Conservation (phyloP, 1,140 invertebrate species). For the Elymnias hypermnestra region DNA sequence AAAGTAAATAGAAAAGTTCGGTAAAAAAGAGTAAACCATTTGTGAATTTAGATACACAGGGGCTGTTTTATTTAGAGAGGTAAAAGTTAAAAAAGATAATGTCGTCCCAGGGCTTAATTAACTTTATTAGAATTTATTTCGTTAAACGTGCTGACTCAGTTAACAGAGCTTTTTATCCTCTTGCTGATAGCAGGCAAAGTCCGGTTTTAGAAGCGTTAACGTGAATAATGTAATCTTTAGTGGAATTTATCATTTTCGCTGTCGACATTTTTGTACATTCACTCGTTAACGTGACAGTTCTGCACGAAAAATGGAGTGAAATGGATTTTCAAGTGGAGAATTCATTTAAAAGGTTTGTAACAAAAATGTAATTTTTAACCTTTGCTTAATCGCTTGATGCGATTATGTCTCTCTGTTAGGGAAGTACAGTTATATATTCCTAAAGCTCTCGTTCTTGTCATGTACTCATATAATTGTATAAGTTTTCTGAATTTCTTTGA, state of each 20-base stretch:
- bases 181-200: conserved; percentile 27
- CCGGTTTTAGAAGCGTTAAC: conserved; percentile 17
- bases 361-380: too few relatives aligned
- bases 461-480: too few relatives aligned
- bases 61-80: conserved; percentile 14
- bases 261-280: conserved; percentile 9
- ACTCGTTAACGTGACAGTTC: background rate
- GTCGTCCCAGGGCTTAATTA: conserved; percentile 58
- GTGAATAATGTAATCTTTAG: conserved; percentile 15
- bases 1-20: conserved; percentile 2
- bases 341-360: too few relatives aligned
- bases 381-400: too few relatives aligned
- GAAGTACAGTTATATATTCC: too few relatives aligned
- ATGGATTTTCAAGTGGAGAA: background rate
- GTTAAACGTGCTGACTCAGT: conserved; percentile 42
- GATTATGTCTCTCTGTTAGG: too few relatives aligned
- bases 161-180: conserved; percentile 46
- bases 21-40: conserved; percentile 14
- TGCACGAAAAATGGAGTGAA: background rate
- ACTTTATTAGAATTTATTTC: conserved; percentile 70
- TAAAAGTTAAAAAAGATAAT: conserved; percentile 57
- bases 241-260: conserved; percentile 20
- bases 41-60: conserved; percentile 6
- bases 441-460: too few relatives aligned
- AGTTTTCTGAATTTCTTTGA: too few relatives aligned